Percentiles rank a stretch among this genome's conserved stretches.
Evolutionary conservation across 1,140 invertebrate genomes (phyloP).

Genomic region (Leptoteleia sp.): DNA sequence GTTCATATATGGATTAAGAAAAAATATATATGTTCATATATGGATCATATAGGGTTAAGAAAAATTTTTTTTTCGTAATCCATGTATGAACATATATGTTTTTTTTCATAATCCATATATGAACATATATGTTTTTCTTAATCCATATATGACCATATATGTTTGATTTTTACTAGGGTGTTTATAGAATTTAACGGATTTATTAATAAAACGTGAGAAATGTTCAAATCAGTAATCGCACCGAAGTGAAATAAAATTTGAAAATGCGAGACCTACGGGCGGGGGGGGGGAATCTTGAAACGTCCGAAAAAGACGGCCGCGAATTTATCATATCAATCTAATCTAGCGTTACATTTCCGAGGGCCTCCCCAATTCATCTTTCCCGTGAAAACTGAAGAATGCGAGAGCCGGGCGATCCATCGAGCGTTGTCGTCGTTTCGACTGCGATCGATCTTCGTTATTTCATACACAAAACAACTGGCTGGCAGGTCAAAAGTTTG

Average conservation of each 20-base stretch:
- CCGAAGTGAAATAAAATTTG: background rate
- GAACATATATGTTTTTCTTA: too few species aligned
- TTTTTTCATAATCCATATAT: too few species aligned
- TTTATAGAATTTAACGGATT: too few species aligned
- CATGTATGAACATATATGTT: too few species aligned
- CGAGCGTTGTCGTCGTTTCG: constrained; percentile 55
- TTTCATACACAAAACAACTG: constrained; percentile 33
- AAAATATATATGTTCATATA: too few species aligned
- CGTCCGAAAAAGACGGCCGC: constrained; percentile 2
- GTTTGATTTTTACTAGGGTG: too few species aligned
- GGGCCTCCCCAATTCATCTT: constrained; percentile 59
- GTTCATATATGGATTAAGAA: too few species aligned
- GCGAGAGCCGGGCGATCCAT: constrained; percentile 23
- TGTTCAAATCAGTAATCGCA: too few species aligned
- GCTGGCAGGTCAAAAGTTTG: constrained; percentile 66
- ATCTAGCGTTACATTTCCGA: constrained; percentile 30
- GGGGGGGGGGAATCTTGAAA: background rate
- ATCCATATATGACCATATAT: too few species aligned
- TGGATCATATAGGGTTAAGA: too few species aligned
- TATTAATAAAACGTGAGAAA: too few species aligned
- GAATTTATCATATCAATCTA: constrained; percentile 58
- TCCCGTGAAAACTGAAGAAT: constrained; percentile 50
- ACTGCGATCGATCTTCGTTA: constrained; percentile 69
- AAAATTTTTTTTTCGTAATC: too few species aligned
- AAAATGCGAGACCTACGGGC: constrained; percentile 10